phyloP scores from a whole-genome alignment of 2,113 vertebrate species.

The Pluvialis apricaria region DNA sequence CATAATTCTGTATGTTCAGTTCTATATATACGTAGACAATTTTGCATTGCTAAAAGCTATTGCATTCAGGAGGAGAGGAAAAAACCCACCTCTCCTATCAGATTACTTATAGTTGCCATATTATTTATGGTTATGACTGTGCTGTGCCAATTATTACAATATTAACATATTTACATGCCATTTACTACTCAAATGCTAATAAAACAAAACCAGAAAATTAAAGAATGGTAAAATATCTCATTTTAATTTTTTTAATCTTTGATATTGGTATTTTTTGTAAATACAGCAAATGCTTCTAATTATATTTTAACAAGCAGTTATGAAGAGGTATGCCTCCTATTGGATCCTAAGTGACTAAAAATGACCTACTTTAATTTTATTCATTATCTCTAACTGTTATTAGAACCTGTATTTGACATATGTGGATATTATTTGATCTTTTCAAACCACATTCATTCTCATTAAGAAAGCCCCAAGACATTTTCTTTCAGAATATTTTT shows the following conservation, averaged over 20 bases:
- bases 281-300: slow-evolving; percentile 71
- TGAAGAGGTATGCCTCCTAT: slow-evolving; percentile 58
- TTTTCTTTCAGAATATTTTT: slow-evolving; percentile 81
- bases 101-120: not conserved
- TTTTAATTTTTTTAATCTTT: slow-evolving; percentile 53
- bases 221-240: slow-evolving; percentile 37
- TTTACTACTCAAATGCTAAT: slow-evolving; percentile 48
- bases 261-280: slow-evolving; percentile 53
- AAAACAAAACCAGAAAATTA: slow-evolving; percentile 58
- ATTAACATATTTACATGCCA: slow-evolving; percentile 54
- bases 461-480: slow-evolving; percentile 81
- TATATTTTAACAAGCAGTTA: slow-evolving; percentile 72
- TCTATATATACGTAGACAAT: not conserved
- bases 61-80: not conserved
- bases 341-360: slow-evolving; percentile 77
- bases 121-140: not conserved
- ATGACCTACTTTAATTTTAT: slow-evolving; percentile 82
- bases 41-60: not conserved
- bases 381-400: slow-evolving; percentile 79
- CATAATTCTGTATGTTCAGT: not conserved
- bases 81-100: not conserved
- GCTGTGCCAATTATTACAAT: not conserved
- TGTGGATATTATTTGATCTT: slow-evolving; percentile 83
- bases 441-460: slow-evolving; percentile 81
- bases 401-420: slow-evolving; percentile 80